Base-by-base conservation (phyloP, 2,797 vertebrate species). In the Bradypodion pumilum region DNA sequence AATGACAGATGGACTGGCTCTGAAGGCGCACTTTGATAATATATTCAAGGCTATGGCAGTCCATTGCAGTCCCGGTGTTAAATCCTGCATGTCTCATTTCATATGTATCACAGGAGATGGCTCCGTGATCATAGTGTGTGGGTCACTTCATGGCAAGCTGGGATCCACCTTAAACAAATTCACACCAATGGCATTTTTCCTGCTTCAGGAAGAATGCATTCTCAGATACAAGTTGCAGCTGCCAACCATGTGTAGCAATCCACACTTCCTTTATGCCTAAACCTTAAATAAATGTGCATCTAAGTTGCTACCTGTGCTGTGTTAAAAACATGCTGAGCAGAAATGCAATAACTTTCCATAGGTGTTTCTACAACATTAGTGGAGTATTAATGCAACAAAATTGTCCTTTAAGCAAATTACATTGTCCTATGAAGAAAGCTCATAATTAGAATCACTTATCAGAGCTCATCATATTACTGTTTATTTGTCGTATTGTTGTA, bases 371-470 rank as follows among this genome's bases (percentile, higher is more conserved):
- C 4, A 62, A 35, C 27, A 23, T 83, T 70, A 70, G 37, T 76
- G 40, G 63, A 40, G 65, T 60, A 44, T 69, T 60, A 70, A 60
- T 77, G 63, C 63, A 32, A 29, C 37, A 76, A 77, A 77, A 77
- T 77, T 60, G 65, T 70, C 82, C 82, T 83, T 77, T 69, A 77
- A 77, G 46, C 62, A 76, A 65, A 68, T 35, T 35, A 70, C 77
- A 59, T 60, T 23, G 65, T 83, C 52, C 42, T 59, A 60, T 37
- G 44, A 77, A 74, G 21, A 83, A n/a, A 80, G 35, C 77, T 66
- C 60, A 80, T 85, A 85, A 85, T 80, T 85, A 46, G 83, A 77
- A 78, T 73, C 32, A 7, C 59, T 79, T 84, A 78, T 79, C 68
- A 3, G 32, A 79, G 69, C 49, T 83, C 74, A 72, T 73, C 76